These are phyloP conservation scores for Pardosa pseudoannulata DNA, from an alignment of 2,888 invertebrate species.

Conservation along the genomic window DNA sequence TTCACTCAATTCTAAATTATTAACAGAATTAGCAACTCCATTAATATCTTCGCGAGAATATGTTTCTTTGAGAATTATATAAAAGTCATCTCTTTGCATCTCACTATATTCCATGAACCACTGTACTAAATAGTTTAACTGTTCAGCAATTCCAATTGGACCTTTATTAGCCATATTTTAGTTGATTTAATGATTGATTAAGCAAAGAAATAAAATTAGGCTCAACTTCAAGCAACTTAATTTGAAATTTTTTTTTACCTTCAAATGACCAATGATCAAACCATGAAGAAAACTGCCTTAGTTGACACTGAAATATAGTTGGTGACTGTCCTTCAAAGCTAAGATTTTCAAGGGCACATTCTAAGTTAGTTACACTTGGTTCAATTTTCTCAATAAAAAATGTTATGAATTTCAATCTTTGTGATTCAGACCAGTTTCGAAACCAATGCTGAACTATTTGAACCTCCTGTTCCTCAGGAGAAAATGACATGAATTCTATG, in stretches of 20 bases:
- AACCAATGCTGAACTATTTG: conserved; percentile 40
- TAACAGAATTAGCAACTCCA: conserved; percentile 57
- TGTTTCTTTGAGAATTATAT: conserved; percentile 85
- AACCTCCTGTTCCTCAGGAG: conserved; percentile 28
- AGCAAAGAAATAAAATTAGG: conserved; percentile 23
- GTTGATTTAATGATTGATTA: not conserved
- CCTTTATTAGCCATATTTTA: conserved; percentile 60
- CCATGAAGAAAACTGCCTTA: conserved; percentile 44
- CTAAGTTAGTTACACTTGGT: conserved; percentile 7
- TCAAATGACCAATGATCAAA: conserved; percentile 54
- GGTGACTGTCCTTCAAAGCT: conserved; percentile 14
- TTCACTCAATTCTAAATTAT: conserved; percentile 61
- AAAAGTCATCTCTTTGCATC: conserved; percentile 89
- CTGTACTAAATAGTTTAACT: conserved; percentile 87
- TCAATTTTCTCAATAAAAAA: conserved; percentile 24
- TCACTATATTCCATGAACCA: conserved; percentile 95
- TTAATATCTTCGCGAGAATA: conserved; percentile 77
- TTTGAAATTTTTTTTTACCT: conserved; percentile 42
- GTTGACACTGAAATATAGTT: conserved; percentile 44
- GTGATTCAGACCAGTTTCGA: conserved; percentile 13
- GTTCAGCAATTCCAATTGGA: conserved; percentile 76
- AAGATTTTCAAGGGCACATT: conserved; percentile 25
- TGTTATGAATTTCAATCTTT: conserved; percentile 38
- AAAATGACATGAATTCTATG: conserved; percentile 26
- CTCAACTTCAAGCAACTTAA: conserved; percentile 46